Evolutionary conservation across 2,888 invertebrate genomes (phyloP).

Genomic region (Schizaphis graminum): DNA sequence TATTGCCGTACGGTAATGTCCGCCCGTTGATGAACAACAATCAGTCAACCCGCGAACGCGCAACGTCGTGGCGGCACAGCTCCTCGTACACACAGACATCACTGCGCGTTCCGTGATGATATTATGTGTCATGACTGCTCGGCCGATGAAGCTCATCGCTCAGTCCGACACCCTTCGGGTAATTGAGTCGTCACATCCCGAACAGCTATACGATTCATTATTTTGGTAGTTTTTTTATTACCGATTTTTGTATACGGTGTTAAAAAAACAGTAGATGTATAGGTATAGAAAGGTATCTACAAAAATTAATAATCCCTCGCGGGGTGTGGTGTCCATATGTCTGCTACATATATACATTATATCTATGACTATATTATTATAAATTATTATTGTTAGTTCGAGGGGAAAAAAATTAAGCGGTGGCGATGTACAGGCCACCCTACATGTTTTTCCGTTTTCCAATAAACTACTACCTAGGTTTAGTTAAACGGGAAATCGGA

Average conservation of each 20-base stretch:
- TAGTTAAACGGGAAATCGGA: not conserved
- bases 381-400: not conserved
- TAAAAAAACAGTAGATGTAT: constrained; percentile 8
- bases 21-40: constrained; percentile 62
- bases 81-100: not conserved
- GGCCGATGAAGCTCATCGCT: constrained; percentile 32
- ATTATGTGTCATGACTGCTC: constrained; percentile 42
- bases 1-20: constrained; percentile 45
- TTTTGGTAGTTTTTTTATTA: constrained; percentile 19
- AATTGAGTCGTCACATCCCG: constrained; percentile 62
- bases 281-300: not conserved
- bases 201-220: constrained; percentile 62
- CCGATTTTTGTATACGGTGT: not conserved
- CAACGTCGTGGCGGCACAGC: not conserved
- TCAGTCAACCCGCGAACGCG: constrained; percentile 48
- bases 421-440: not conserved
- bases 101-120: constrained; percentile 4
- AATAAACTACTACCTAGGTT: too few species aligned
- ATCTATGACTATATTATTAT: not conserved
- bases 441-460: not conserved
- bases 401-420: not conserved
- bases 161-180: constrained; percentile 57
- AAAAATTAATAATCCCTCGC: constrained; percentile 54
- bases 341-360: not conserved
- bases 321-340: constrained; percentile 58